phyloP scores from a whole-genome alignment of 2,797 vertebrate species.

The Apogon hyalosoma region DNA sequence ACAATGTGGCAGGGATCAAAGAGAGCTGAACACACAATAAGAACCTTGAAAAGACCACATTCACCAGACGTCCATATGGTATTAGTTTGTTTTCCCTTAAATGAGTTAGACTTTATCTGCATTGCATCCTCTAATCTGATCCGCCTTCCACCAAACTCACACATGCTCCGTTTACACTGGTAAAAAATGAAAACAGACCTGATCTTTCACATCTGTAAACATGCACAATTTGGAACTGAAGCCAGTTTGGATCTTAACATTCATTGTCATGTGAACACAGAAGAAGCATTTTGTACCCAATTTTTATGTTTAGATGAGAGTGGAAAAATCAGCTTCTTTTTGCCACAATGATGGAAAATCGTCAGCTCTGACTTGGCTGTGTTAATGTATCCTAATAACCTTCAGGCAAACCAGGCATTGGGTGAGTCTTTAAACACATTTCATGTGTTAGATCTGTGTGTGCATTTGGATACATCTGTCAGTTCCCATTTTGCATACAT shows the following conservation, averaged over 20 bases:
- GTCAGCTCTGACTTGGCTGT: conserved; percentile 28
- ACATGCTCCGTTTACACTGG: conserved; percentile 49
- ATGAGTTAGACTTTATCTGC: conserved; percentile 61
- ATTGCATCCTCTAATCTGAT: conserved; percentile 57
- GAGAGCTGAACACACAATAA: conserved; percentile 33
- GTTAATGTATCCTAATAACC: conserved; percentile 39
- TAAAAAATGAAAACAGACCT: conserved; percentile 43
- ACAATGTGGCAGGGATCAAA: conserved; percentile 58
- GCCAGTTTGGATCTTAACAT: conserved; percentile 23
- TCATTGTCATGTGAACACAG: conserved; percentile 51
- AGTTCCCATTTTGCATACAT: conserved; percentile 43
- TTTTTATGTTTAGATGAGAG: conserved; percentile 32
- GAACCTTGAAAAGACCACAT: conserved; percentile 41
- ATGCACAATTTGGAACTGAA: conserved; percentile 33
- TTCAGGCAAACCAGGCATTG: conserved; percentile 35
- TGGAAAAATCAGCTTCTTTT: conserved; percentile 12
- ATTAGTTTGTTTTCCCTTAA: conserved; percentile 60
- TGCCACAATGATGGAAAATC: conserved; percentile 18
- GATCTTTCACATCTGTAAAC: conserved; percentile 52
- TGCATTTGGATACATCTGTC: conserved; percentile 58
- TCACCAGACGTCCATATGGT: conserved; percentile 60
- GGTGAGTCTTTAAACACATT: conserved; percentile 47
- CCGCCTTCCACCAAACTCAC: conserved; percentile 49
- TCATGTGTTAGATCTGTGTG: conserved; percentile 39
- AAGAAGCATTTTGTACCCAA: conserved; percentile 20